Evolutionary conservation across 2,797 vertebrate species (phyloP).

Genomic region (Cynodonichthys magdalenae): DNA sequence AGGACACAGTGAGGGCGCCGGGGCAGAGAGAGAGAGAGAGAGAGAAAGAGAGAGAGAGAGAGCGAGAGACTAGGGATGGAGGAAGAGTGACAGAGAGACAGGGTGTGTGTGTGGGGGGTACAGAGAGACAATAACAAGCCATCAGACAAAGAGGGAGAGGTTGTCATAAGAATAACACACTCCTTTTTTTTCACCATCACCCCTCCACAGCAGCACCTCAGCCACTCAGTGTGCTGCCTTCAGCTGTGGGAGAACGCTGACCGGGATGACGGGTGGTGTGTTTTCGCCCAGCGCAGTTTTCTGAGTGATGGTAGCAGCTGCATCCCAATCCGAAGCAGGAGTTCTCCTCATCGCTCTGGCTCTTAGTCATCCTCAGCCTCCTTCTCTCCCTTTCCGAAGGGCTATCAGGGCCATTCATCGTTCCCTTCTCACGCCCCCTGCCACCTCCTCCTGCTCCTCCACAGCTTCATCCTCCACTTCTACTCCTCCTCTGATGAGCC

Average conservation of each 20-base stretch:
- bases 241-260: constrained; percentile 60
- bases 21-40: constrained; percentile 67
- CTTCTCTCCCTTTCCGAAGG: constrained; percentile 55
- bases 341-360: constrained; percentile 48
- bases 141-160: constrained; percentile 58
- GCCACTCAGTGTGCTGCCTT: constrained; percentile 64
- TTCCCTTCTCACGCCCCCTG: constrained; percentile 68
- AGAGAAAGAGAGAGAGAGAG: background rate
- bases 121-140: constrained; percentile 39
- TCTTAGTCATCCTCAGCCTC: constrained; percentile 72
- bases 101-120: constrained; percentile 25
- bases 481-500: constrained; percentile 74
- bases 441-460: constrained; percentile 60
- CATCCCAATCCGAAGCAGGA: constrained; percentile 61
- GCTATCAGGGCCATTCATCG: constrained; percentile 70
- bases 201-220: constrained; percentile 52
- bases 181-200: constrained; percentile 28
- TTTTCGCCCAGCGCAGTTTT: constrained; percentile 58
- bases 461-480: constrained; percentile 67
- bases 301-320: constrained; percentile 66
- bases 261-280: constrained; percentile 67
- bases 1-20: constrained; percentile 75
- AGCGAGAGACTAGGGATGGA: constrained; percentile 39
- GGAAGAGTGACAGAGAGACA: constrained; percentile 53
- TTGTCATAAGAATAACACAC: constrained; percentile 70